These are phyloP conservation scores for Cyclopterus lumpus DNA, from an alignment of 2,797 vertebrate species.

Conservation along the genomic window DNA sequence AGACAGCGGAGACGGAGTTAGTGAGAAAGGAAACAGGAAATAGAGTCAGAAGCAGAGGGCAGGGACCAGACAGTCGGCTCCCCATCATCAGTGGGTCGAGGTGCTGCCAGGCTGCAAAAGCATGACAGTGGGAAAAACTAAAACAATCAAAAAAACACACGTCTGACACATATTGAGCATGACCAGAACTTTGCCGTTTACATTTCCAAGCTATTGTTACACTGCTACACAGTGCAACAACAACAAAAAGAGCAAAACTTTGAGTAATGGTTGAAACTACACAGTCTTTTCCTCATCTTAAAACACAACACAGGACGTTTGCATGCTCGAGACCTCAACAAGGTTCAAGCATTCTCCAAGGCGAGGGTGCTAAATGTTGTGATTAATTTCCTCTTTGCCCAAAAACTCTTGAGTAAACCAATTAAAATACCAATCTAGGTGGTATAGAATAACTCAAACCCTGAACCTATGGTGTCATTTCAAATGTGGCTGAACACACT, in stretches of 20 bases:
- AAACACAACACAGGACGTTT: not conserved
- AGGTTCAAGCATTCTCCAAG: conserved; percentile 1
- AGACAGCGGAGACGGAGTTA: not conserved
- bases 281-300: not conserved
- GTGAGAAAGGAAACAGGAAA: conserved; percentile 11
- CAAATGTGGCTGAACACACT: not conserved
- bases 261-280: conserved; percentile 1
- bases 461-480: not conserved
- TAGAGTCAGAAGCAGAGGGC: not conserved
- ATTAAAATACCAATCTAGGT: not conserved
- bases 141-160: conserved; percentile 6
- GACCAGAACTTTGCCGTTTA: not conserved
- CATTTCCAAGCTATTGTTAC: conserved; percentile 12
- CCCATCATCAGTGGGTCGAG: not conserved
- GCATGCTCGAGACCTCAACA: conserved; percentile 2
- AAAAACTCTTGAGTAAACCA: not conserved
- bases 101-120: not conserved
- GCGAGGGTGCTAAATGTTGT: not conserved
- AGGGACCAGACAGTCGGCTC: not conserved
- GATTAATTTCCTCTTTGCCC: not conserved
- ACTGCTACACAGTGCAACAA: not conserved
- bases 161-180: not conserved
- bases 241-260: not conserved
- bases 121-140: conserved; percentile 6
- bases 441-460: not conserved